Evolutionary conservation across 2,888 invertebrate species (phyloP), one percentile per base, ranked within the genome.

Genomic region (Mechanitis mazaeus): DNA sequence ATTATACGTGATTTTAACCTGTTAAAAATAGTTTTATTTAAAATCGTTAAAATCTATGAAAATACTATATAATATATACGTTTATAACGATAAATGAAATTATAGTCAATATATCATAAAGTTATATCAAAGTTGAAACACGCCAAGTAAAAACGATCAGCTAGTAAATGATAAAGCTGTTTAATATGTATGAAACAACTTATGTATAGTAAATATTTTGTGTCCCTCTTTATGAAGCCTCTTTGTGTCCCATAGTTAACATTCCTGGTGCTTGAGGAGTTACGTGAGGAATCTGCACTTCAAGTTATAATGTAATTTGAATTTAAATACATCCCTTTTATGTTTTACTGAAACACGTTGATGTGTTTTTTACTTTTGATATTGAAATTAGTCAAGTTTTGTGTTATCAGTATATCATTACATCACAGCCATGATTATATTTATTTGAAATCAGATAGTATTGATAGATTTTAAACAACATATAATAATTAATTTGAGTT

Each of bases 201-300:
- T 57, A 59, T 59, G 45, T 45, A 60, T 46, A 59, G 60, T 63
- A 65, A 64, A 65, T 64, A 64, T 67, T 65, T 62, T 54, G 61
- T 59, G 59, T 63, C 60, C 60, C 63, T 65, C 63, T 64, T 64
- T 68, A 63, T 59, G 54, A 54, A 46, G 58, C 55, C 57, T 54
- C 79, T 78, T 76, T 81, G 77, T 67, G 63, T 66, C 67, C 71
- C 78, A 77, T 77, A 75, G 70, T 80, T 79, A 75, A 73, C 74
- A 81, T 82, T 81, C 80, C 75, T 61, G 46, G 46, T 60, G 64
- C 65, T 64, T 64, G 60, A 65, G 67, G 61, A 69, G 67, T 66
- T 68, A 70, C 67, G 69, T 63, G 58, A 50, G 71, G 69, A 71
- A 70, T 70, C 68, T 68, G 64, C 70, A 71, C 69, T 64, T 66